A percentile compares a stretch with the other conserved stretches of the same genome.
Conservation (phyloP, 2,113 vertebrate species). For the Phaethornis superciliosus region DNA sequence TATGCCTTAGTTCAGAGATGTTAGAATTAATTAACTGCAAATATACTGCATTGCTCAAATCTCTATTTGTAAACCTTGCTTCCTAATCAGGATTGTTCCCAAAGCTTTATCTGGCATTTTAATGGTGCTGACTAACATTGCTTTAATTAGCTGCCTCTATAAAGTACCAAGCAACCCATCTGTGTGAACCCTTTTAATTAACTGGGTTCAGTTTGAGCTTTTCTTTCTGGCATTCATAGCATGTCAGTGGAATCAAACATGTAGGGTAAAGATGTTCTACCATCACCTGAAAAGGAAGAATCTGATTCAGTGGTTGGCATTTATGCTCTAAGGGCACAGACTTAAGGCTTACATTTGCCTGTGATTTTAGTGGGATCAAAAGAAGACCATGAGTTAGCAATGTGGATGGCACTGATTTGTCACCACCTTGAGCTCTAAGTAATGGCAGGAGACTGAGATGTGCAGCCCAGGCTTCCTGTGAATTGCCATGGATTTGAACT, state of each 20-base stretch:
- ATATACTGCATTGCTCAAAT: neutral
- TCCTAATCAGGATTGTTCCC: neutral
- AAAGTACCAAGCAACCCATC: constrained; percentile 46
- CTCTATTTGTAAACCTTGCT: constrained; percentile 38
- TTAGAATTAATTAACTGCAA: constrained; percentile 45
- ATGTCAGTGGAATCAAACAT: neutral
- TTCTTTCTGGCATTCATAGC: neutral
- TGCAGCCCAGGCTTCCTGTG: neutral
- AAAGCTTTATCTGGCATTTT: constrained; percentile 45
- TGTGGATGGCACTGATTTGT: neutral
- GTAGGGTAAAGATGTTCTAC: neutral
- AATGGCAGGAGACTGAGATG: neutral
- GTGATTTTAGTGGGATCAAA: neutral
- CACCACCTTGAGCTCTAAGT: neutral
- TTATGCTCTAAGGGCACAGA: neutral
- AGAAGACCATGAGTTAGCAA: neutral
- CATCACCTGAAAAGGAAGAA: neutral
- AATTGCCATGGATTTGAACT: neutral
- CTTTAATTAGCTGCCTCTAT: constrained; percentile 45
- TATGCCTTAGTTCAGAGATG: neutral
- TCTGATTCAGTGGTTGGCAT: neutral
- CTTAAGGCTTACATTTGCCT: neutral
- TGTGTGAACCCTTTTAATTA: constrained; percentile 61
- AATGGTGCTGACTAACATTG: constrained; percentile 36
- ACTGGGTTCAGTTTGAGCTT: neutral